A percentile compares a stretch with the other conserved stretches of the same genome.
phyloP scores from a whole-genome alignment of 2,113 vertebrate species.

The Dascyllus trimaculatus region DNA sequence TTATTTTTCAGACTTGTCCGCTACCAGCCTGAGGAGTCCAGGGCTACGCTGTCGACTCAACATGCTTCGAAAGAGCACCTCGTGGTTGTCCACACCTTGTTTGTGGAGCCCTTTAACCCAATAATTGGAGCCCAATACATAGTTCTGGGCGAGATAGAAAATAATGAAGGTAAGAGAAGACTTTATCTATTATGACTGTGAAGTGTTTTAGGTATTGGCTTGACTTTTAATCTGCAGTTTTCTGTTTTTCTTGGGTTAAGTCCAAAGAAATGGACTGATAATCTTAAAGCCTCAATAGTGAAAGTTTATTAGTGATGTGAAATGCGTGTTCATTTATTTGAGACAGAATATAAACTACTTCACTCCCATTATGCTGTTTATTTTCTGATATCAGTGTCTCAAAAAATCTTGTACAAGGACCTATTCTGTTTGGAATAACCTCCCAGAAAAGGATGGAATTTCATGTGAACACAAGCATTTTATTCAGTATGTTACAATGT shows the following conservation, averaged over 20 bases:
- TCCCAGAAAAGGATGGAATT: too few species aligned
- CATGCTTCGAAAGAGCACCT: constrained; percentile 84
- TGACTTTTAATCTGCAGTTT: not conserved
- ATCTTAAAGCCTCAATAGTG: too few species aligned
- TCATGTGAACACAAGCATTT: too few species aligned
- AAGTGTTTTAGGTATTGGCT: not conserved
- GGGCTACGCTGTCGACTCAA: constrained; percentile 83
- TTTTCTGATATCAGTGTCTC: too few species aligned
- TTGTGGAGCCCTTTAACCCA: constrained; percentile 94
- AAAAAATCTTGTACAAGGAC: too few species aligned
- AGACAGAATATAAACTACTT: too few species aligned
- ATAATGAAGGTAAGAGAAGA: constrained; percentile 83
- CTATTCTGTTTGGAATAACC: too few species aligned
- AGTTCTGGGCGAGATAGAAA: constrained; percentile 90
- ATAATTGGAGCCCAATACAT: constrained; percentile 89
- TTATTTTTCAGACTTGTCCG: constrained; percentile 77
- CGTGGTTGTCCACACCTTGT: constrained; percentile 84
- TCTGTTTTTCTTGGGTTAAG: not conserved
- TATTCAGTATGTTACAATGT: too few species aligned
- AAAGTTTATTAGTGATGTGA: too few species aligned
- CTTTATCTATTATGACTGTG: not conserved
- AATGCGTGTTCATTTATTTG: too few species aligned
- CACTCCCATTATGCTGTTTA: too few species aligned
- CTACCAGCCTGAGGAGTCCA: constrained; percentile 87
- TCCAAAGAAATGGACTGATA: not conserved